These are phyloP conservation scores for Chloropsis cyanopogon DNA, from an alignment of 2,113 vertebrate species.

Conservation along the genomic window DNA sequence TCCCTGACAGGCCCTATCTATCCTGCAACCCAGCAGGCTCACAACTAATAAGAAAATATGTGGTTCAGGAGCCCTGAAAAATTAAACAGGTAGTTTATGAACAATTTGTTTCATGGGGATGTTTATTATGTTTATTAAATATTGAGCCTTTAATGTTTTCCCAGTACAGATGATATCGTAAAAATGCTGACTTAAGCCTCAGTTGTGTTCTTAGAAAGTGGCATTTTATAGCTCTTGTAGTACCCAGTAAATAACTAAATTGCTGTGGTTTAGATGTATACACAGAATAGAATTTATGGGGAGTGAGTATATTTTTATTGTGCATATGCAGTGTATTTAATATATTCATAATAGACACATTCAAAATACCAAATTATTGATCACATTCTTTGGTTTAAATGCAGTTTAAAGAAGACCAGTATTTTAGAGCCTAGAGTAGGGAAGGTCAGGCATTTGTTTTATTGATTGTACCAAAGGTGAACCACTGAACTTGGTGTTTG, in stretches of 20 bases:
- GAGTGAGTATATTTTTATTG: constrained; percentile 15
- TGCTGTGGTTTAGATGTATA: constrained; percentile 66
- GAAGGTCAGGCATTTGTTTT: constrained; percentile 42
- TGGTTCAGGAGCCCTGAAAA: constrained; percentile 97
- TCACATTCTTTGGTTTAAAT: neutral
- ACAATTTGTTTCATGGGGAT: constrained; percentile 96
- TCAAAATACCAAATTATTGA: constrained; percentile 24
- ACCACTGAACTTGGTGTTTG: constrained; percentile 27
- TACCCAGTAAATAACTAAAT: constrained; percentile 80
- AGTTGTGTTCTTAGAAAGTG: constrained; percentile 80
- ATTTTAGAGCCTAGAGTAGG: constrained; percentile 21
- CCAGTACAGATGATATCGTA: constrained; percentile 77
- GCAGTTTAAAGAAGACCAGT: constrained; percentile 23
- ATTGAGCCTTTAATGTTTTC: constrained; percentile 83
- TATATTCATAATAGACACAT: neutral
- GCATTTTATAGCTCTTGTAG: constrained; percentile 75
- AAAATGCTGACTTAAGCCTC: constrained; percentile 84
- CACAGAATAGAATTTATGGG: constrained; percentile 61
- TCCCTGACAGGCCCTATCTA: constrained; percentile 97
- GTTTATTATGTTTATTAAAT: constrained; percentile 98
- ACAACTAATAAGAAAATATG: constrained; percentile 99
- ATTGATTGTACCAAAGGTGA: constrained; percentile 33
- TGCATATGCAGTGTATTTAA: constrained; percentile 5
- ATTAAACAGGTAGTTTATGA: constrained; percentile 99
- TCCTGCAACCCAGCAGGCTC: constrained; percentile 96